These are phyloP conservation scores for Gallinago solitaria DNA, from an alignment of 2,797 vertebrate genomes.

Conservation along the genomic window DNA sequence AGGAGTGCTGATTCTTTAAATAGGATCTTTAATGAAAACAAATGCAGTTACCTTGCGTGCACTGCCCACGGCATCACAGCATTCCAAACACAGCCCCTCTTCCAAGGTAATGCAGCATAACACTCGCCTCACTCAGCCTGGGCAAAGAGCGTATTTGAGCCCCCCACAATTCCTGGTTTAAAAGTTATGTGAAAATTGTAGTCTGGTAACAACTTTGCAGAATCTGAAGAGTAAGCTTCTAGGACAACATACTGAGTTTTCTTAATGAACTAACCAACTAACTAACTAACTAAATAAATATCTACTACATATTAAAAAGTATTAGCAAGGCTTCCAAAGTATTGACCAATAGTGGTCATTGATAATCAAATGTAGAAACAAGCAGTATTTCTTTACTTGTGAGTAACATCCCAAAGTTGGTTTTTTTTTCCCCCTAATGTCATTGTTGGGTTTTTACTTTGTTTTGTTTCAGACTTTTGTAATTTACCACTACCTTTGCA, in stretches of 20 bases:
- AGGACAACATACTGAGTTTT: neutral
- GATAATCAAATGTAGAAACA: neutral
- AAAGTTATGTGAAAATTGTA: neutral
- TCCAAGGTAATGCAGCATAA: neutral
- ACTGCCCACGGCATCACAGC: neutral
- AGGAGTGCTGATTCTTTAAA: slow-evolving; percentile 48
- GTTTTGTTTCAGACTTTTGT: neutral
- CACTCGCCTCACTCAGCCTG: neutral
- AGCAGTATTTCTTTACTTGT: neutral
- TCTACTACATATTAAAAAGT: neutral
- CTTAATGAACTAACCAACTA: neutral
- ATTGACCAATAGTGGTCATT: neutral
- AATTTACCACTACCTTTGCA: neutral
- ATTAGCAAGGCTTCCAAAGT: neutral
- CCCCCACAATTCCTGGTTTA: fast-evolving
- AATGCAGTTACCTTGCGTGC: slow-evolving; percentile 41
- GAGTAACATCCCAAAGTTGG: neutral
- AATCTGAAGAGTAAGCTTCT: neutral
- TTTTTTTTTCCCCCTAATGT: neutral
- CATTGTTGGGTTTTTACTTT: neutral
- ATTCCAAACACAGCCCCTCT: neutral
- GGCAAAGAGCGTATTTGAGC: fast-evolving
- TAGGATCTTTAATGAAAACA: slow-evolving; percentile 48
- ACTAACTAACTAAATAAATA: neutral
- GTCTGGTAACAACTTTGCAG: neutral